Base-by-base conservation (phyloP, 2,113 vertebrate species). In the Pterocles gutturalis region DNA sequence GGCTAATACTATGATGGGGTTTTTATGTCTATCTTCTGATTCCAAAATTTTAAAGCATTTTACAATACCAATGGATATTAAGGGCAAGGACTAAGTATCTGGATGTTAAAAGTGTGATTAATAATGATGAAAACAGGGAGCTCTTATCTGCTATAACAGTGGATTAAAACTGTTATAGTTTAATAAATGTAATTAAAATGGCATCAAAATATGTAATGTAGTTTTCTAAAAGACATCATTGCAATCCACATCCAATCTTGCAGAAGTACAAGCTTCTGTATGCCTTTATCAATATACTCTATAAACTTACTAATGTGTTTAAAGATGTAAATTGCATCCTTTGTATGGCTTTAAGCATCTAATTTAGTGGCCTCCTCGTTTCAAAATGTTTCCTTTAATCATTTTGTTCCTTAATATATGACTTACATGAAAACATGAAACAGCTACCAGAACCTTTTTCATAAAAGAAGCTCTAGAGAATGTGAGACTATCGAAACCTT, bases 21-120 rank as follows among this genome's bases (percentile, higher is more conserved):
- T 77, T 95, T 97, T 92, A 91, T 92, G 89, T 95, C 92, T 95
- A 94, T 97, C 84, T 92, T 93, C 91, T 83, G 26, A 20, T 86
- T 95, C 43, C 75, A 88, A 72, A 34, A 28, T 21, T 62, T 69
- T 70, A 85, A 94, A 83, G 49, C 48, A 34, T 91, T 94, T 78
- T 60, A 24, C 18, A 33, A 9, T 57, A 53, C 61, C 51, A 93
- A 58, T 71, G 34, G 34, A 24, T 93, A 45, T 81, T 73, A 34
- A 58, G 28, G 57, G 33, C 53, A 91, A 78, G n/a, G 57, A 41
- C 24, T 58, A 73, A 77, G 20, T 53, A 51, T 55, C 10, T 81
- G 38, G 55, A 29, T 65, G 10, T 64, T 78, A 51, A 86, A 83
- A 45, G 41, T 69, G 51, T 58, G 80, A 84, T 94, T 89, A 57